Percentiles rank a stretch among this genome's conserved stretches.
phyloP scores from a whole-genome alignment of 2,113 vertebrate species.

The Chunga burmeisteri region DNA sequence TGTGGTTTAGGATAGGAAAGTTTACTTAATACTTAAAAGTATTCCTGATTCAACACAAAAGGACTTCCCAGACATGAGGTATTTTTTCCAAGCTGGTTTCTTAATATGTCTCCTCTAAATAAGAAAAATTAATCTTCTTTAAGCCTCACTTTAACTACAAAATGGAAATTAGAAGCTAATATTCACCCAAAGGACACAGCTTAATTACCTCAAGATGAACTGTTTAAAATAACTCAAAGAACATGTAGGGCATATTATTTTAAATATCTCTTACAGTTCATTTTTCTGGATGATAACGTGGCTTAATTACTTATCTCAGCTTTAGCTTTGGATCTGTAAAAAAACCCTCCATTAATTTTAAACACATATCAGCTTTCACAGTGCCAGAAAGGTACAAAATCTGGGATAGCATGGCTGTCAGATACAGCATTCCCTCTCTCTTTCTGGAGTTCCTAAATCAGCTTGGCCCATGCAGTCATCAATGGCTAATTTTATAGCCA shows the following conservation, averaged over 20 bases:
- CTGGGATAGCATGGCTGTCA: neutral
- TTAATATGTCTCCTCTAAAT: neutral
- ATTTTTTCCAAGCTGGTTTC: neutral
- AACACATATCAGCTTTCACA: neutral
- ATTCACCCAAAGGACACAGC: neutral
- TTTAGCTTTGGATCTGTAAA: slow-evolving; percentile 23
- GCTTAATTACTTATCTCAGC: slow-evolving; percentile 47
- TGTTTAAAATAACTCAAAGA: slow-evolving; percentile 1
- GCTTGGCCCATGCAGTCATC: neutral
- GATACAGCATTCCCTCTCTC: neutral
- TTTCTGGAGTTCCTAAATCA: neutral
- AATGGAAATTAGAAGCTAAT: neutral
- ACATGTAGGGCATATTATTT: slow-evolving; percentile 40
- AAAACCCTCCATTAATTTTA: neutral
- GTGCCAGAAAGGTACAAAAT: slow-evolving; percentile 13
- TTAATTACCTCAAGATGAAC: slow-evolving; percentile 48
- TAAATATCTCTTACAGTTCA: slow-evolving; percentile 4
- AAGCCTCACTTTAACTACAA: neutral
- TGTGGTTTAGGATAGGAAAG: neutral
- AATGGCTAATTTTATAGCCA: neutral
- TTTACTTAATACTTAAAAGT: neutral
- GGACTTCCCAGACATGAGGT: neutral
- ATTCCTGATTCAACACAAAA: neutral
- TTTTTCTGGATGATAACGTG: slow-evolving; percentile 15
- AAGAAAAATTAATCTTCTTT: neutral